Conservation (phyloP, 2,888 invertebrate genomes). For the Drosophila cognata region DNA sequence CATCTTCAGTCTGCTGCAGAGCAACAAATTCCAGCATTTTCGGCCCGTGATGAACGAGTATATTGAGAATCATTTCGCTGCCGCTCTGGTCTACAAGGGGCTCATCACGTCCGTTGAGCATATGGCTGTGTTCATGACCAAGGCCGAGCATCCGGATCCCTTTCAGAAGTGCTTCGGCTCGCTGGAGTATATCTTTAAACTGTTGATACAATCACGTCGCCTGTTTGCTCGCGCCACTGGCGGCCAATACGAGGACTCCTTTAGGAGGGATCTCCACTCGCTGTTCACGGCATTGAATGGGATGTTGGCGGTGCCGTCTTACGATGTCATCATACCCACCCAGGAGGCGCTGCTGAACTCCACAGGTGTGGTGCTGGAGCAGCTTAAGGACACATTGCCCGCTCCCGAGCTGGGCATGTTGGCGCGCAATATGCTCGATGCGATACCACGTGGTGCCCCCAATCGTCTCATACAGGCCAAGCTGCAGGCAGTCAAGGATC, state of each 20-base stretch:
- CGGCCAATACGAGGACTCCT: conserved; percentile 95
- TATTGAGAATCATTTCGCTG: conserved; percentile 97
- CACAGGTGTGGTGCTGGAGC: conserved; percentile 93
- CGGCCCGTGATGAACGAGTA: conserved; percentile 97
- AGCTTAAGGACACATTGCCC: conserved; percentile 90
- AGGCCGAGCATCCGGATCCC: conserved; percentile 94
- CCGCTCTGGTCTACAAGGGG: conserved; percentile 96
- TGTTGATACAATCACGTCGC: conserved; percentile 94
- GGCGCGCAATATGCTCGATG: conserved; percentile 91
- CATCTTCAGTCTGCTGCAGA: conserved; percentile 95
- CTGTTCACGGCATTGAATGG: conserved; percentile 92
- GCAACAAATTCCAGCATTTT: conserved; percentile 96
- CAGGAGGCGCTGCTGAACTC: conserved; percentile 93
- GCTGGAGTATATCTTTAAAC: conserved; percentile 95
- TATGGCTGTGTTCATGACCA: conserved; percentile 94
- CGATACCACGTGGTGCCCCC: conserved; percentile 86
- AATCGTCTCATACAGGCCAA: conserved; percentile 92
- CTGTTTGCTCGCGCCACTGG: conserved; percentile 94
- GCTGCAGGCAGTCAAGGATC: conserved; percentile 92
- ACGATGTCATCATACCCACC: conserved; percentile 91
- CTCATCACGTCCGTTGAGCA: conserved; percentile 95
- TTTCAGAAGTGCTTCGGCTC: conserved; percentile 96
- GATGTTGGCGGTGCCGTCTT: conserved; percentile 89
- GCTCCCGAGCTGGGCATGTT: conserved; percentile 92
- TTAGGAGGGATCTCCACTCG: conserved; percentile 92